Conservation (phyloP, 2,888 invertebrate genomes). For the Epicampocera succincta region DNA sequence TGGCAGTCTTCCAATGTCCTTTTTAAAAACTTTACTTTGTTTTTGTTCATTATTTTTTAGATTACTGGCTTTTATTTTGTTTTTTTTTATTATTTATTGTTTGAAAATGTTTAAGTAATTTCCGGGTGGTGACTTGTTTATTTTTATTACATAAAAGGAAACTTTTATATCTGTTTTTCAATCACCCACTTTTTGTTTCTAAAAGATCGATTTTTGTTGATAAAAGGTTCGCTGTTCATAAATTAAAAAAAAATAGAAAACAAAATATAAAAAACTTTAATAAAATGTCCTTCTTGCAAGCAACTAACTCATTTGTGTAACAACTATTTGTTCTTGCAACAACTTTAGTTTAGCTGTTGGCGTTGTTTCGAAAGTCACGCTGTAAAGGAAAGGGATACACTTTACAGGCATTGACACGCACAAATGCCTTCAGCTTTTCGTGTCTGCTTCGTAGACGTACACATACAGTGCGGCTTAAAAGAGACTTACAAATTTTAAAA, state of each 20-base stretch:
- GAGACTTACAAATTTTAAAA: too few relatives aligned
- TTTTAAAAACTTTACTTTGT: conserved; percentile 37
- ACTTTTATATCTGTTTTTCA: conserved; percentile 2
- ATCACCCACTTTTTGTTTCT: conserved; percentile 18
- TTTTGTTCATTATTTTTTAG: not conserved
- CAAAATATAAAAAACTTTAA: not conserved
- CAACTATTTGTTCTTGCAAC: conserved; percentile 5
- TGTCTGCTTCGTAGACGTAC: not conserved
- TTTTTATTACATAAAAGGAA: conserved; percentile 51
- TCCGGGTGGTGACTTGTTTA: conserved; percentile 67
- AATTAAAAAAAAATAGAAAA: not conserved
- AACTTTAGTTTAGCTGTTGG: conserved; percentile 19
- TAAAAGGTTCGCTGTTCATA: conserved; percentile 46
- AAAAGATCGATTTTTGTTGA: conserved; percentile 56
- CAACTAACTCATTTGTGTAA: conserved; percentile 15
- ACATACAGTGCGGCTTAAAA: too few relatives aligned
- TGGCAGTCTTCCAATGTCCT: conserved; percentile 37
- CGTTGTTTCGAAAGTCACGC: conserved; percentile 58
- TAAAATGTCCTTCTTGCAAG: conserved; percentile 26
- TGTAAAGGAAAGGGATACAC: conserved; percentile 45
- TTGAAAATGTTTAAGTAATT: conserved; percentile 55
- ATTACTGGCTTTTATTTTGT: conserved; percentile 8
- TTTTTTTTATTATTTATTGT: conserved; percentile 22
- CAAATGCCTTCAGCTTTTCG: not conserved
- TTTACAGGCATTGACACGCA: conserved; percentile 37